Evolutionary conservation across 2,113 vertebrate genomes (phyloP).

Genomic region (Lampris incognitus): DNA sequence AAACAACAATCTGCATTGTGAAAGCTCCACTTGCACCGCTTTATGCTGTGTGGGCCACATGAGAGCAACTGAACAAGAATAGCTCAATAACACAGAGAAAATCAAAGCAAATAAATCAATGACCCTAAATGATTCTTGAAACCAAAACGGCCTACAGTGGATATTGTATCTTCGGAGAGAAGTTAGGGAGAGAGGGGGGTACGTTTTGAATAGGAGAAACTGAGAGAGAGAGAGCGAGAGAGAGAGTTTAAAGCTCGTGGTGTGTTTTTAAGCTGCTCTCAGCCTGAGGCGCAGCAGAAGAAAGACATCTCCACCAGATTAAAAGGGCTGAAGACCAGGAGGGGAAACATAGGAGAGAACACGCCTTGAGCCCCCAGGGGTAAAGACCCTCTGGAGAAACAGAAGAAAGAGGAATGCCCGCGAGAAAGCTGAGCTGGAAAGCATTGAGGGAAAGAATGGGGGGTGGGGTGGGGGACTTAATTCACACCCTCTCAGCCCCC

Average conservation of each 20-base stretch:
- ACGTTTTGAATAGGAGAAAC: not conserved
- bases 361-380: slow-evolving; percentile 61
- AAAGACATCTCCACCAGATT: slow-evolving; percentile 76
- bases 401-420: slow-evolving; percentile 60
- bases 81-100: slow-evolving; percentile 64
- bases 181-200: slow-evolving; percentile 11
- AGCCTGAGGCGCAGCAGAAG: slow-evolving; percentile 66
- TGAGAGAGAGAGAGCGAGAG: not conserved
- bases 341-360: slow-evolving; percentile 72
- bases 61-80: slow-evolving; percentile 61
- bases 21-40: slow-evolving; percentile 25
- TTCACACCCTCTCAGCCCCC: slow-evolving; percentile 48
- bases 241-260: slow-evolving; percentile 61
- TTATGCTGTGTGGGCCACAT: slow-evolving; percentile 34
- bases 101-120: slow-evolving; percentile 73
- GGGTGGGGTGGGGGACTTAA: slow-evolving; percentile 2
- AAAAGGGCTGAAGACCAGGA: slow-evolving; percentile 71
- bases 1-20: slow-evolving; percentile 41
- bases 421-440: slow-evolving; percentile 19
- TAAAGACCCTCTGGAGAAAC: slow-evolving; percentile 61
- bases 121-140: slow-evolving; percentile 47
- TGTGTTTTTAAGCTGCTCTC: slow-evolving; percentile 66
- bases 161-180: slow-evolving; percentile 44
- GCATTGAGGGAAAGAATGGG: slow-evolving; percentile 19
- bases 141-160: slow-evolving; percentile 31